Percentiles rank a stretch among this genome's conserved stretches.
Evolutionary conservation across 2,888 invertebrate genomes (phyloP).

Genomic region (Endotricha flammealis): DNA sequence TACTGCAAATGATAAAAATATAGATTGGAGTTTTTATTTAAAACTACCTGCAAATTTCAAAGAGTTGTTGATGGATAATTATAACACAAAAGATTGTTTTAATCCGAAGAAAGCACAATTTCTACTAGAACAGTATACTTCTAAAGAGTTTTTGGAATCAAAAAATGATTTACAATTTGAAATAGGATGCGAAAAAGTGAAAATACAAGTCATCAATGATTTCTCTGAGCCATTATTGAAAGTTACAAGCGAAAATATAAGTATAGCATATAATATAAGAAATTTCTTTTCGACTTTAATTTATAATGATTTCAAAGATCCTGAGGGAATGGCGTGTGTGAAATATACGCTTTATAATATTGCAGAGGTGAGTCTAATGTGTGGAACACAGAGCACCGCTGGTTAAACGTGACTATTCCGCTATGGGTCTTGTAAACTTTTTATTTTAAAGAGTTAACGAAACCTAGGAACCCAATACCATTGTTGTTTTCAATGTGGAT

Average conservation of each 20-base stretch:
- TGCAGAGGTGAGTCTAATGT: slow-evolving; percentile 57
- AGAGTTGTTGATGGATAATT: slow-evolving; percentile 31
- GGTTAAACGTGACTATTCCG: too few species aligned
- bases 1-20: slow-evolving; percentile 11
- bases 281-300: slow-evolving; percentile 49
- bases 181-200: slow-evolving; percentile 36
- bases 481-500: too few species aligned
- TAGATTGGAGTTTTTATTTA: slow-evolving; percentile 37
- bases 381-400: too few species aligned
- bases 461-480: too few species aligned
- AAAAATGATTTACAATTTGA: slow-evolving; percentile 32
- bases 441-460: too few species aligned
- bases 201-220: slow-evolving; percentile 40
- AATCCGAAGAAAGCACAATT: slow-evolving; percentile 29
- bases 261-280: slow-evolving; percentile 38
- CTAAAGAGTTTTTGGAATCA: slow-evolving; percentile 44
- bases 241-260: slow-evolving; percentile 36
- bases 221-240: slow-evolving; percentile 39
- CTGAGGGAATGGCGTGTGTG: slow-evolving; percentile 32
- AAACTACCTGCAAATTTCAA: slow-evolving; percentile 43
- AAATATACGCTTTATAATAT: slow-evolving; percentile 39
- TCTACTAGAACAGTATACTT: slow-evolving; percentile 34
- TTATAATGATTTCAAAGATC: slow-evolving; percentile 29
- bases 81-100: slow-evolving; percentile 24
- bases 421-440: too few species aligned